Conservation (phyloP, 1,140 invertebrate genomes). For the Lordiphosa stackelbergi region DNA sequence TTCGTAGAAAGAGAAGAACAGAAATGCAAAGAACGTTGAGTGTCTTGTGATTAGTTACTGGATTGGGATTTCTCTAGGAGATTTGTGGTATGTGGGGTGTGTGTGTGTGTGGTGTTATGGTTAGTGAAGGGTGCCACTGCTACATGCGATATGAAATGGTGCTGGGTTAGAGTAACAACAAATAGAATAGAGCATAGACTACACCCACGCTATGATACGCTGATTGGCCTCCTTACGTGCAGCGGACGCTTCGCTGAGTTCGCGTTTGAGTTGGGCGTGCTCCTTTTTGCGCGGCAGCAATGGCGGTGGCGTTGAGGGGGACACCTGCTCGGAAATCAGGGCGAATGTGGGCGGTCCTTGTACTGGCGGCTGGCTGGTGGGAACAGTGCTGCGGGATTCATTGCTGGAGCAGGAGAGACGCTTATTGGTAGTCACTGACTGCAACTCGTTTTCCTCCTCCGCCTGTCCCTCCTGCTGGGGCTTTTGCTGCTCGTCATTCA, state of each 20-base stretch:
- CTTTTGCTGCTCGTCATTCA: slow-evolving; percentile 30
- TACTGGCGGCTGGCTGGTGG: slow-evolving; percentile 3
- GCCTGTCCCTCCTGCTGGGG: slow-evolving; percentile 20
- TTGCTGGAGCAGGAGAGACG: slow-evolving; percentile 63
- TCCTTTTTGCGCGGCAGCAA: slow-evolving; percentile 55
- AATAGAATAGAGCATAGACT: slow-evolving; percentile 66
- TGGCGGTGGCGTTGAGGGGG: slow-evolving; percentile 44
- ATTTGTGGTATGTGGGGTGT: slow-evolving; percentile 7
- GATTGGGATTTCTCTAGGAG: slow-evolving; percentile 2
- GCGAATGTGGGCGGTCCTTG: slow-evolving; percentile 63
- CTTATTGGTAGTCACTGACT: slow-evolving; percentile 23
- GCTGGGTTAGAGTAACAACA: slow-evolving; percentile 27
- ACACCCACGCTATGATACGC: slow-evolving; percentile 79
- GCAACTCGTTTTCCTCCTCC: slow-evolving; percentile 31
- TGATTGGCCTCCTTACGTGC: slow-evolving; percentile 79
- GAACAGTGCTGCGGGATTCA: slow-evolving; percentile 57
- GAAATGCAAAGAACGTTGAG: slow-evolving; percentile 57
- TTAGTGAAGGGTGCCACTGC: slow-evolving; percentile 16
- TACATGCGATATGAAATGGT: slow-evolving; percentile 41
- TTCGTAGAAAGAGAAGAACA: slow-evolving; percentile 48
- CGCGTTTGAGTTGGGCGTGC: slow-evolving; percentile 75
- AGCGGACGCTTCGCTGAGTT: slow-evolving; percentile 78
- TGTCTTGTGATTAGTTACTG: slow-evolving; percentile 47
- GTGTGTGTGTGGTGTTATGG: slow-evolving; percentile 3
- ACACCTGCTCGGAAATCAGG: slow-evolving; percentile 35